A percentile compares a stretch with the other conserved stretches of the same genome.
Conservation (phyloP, 1,140 invertebrate species). For the Charaxes varanes region DNA sequence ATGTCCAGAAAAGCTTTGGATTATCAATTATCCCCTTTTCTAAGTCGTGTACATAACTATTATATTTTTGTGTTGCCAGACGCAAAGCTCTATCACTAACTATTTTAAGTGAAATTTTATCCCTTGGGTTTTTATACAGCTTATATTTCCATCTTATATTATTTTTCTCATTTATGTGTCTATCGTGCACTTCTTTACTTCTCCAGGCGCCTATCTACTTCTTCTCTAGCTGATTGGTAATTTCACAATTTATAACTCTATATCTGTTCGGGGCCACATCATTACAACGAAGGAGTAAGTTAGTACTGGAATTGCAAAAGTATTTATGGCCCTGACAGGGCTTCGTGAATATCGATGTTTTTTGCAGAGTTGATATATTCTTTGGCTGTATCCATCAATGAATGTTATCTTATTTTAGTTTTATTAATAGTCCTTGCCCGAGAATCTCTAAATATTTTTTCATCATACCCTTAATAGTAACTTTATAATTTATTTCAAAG, state of each 20-base stretch:
- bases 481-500: too few relatives aligned
- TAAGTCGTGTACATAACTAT: too few relatives aligned
- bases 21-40: too few relatives aligned
- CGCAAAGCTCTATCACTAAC: background rate
- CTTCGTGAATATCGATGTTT: constrained; percentile 11
- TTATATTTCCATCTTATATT: background rate
- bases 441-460: constrained; percentile 19
- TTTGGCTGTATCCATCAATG: constrained; percentile 7
- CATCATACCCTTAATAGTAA: constrained; percentile 4
- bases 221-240: too few relatives aligned
- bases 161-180: background rate
- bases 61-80: background rate
- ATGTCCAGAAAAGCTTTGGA: too few relatives aligned
- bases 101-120: background rate
- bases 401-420: constrained; percentile 11
- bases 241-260: too few relatives aligned
- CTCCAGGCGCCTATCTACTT: too few relatives aligned
- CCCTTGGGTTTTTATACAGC: background rate
- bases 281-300: constrained; percentile 24
- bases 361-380: constrained; percentile 17
- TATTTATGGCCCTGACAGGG: constrained; percentile 23
- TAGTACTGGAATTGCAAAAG: constrained; percentile 23
- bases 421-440: constrained; percentile 15
- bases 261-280: constrained; percentile 21
- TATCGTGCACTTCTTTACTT: too few relatives aligned